Base-by-base conservation (phyloP, 2,888 invertebrate genomes). In the Chloromyia formosa region DNA sequence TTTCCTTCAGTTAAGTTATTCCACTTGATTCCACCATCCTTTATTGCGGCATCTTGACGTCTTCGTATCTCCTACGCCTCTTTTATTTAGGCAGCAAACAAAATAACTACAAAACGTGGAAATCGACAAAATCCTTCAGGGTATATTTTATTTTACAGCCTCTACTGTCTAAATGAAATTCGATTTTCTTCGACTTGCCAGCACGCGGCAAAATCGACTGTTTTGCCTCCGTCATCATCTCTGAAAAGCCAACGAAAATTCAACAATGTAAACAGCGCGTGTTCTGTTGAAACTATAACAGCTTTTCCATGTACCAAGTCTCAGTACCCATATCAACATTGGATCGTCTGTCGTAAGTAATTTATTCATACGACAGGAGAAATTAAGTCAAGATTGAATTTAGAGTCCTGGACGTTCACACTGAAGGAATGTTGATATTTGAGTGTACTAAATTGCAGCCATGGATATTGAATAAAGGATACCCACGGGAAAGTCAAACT, bases 321-420 rank as follows among this genome's bases (percentile, higher is more conserved):
- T 40, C n/a, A 35, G 16, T 18, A n/a, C 16, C 20, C 56, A 56
- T 56, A 56, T 56, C 56, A 56, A 18, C 56, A 18, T 35, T 35
- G 22, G 16, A 64, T 64, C 42, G 54, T 27, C n/a, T n/a, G 7
- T 14, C 54, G 53, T n/a, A 23, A n/a, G 53, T 74, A 74, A 74
- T 66, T 74, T 74, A 74, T 74, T 74, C 74, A 66, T 74, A 68
- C 66, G 73, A 74, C 64, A 74, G 54, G 64, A 35, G 56, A 74
- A 74, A 74, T 56, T 62, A 64, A 74, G 53, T 64, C 64, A 56
- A 74, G 64, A 74, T 74, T 74, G 56, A 54, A 54, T 69, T 69
- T 69, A 54, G 27, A 35, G 27, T 35, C 27, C 27, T 35, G 27
- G 27, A 35, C 27, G 27, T 35, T 35, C 27, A 35, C 2, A 7